Conservation (phyloP, 2,113 vertebrate genomes). For the Jaculus jaculus region DNA sequence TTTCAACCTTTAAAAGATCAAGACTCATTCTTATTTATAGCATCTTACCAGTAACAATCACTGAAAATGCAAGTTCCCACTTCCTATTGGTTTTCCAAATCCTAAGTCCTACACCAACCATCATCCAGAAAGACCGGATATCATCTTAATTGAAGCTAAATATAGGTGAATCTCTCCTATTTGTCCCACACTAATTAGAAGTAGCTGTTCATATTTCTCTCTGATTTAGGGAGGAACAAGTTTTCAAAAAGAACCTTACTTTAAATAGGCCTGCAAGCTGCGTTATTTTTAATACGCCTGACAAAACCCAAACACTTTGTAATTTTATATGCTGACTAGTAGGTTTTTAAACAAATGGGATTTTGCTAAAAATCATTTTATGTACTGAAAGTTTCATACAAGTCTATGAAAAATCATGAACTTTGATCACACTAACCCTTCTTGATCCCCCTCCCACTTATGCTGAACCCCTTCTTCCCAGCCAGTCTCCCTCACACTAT, state of each 20-base stretch:
- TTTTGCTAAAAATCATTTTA: neutral
- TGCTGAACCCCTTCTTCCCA: too few relatives aligned
- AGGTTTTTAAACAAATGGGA: neutral
- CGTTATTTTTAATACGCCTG: slow-evolving; percentile 15
- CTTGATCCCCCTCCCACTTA: too few relatives aligned
- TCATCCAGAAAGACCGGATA: slow-evolving; percentile 28
- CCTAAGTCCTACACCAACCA: neutral
- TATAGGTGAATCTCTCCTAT: neutral
- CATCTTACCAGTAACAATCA: neutral
- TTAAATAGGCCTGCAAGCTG: neutral
- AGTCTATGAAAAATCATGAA: too few relatives aligned
- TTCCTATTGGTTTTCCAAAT: slow-evolving; percentile 25
- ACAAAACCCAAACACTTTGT: slow-evolving; percentile 1
- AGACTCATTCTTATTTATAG: neutral
- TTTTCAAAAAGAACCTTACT: slow-evolving; percentile 38
- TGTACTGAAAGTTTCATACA: too few relatives aligned
- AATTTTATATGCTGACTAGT: neutral
- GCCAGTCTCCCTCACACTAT: too few relatives aligned
- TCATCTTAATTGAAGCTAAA: neutral
- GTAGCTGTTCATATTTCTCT: neutral
- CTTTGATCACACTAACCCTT: too few relatives aligned
- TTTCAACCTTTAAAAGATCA: neutral
- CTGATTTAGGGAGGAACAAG: neutral
- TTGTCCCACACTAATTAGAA: slow-evolving; percentile 29
- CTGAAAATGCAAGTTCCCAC: neutral